Conservation (phyloP, 2,113 vertebrate genomes). For the Tricholaema leucomelas region DNA sequence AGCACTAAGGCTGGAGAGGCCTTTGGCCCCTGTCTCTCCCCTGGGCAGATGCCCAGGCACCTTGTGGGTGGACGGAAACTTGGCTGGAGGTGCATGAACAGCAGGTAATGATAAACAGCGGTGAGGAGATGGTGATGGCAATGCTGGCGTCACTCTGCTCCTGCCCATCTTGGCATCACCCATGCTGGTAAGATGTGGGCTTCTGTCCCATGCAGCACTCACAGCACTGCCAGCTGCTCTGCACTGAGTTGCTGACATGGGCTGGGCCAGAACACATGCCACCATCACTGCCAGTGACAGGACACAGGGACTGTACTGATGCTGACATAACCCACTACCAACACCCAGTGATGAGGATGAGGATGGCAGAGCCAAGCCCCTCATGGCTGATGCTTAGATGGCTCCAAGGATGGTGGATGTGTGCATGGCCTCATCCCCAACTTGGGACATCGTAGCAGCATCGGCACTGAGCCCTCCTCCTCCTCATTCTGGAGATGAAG, state of each 20-base stretch:
- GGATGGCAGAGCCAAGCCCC: neutral
- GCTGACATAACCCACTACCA: neutral
- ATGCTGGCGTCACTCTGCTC: fast-evolving
- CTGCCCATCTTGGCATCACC: fast-evolving
- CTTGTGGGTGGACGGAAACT: conserved; percentile 42
- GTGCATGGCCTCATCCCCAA: neutral
- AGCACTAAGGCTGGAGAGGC: neutral
- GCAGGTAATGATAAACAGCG: conserved; percentile 40
- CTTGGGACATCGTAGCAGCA: neutral
- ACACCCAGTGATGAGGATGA: fast-evolving
- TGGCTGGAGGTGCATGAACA: neutral
- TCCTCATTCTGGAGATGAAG: neutral
- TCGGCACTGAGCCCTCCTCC: neutral
- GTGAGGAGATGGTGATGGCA: neutral
- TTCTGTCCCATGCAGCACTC: neutral
- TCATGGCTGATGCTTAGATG: fast-evolving
- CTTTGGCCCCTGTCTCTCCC: neutral
- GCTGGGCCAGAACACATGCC: fast-evolving
- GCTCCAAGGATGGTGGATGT: neutral
- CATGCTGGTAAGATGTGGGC: fast-evolving
- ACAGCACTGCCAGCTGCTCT: neutral
- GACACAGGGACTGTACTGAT: fast-evolving
- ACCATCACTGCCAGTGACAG: neutral
- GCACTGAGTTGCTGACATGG: fast-evolving
- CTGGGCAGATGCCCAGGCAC: fast-evolving